Conservation (phyloP, 2,113 vertebrate species). For the Phocoena sinus region DNA sequence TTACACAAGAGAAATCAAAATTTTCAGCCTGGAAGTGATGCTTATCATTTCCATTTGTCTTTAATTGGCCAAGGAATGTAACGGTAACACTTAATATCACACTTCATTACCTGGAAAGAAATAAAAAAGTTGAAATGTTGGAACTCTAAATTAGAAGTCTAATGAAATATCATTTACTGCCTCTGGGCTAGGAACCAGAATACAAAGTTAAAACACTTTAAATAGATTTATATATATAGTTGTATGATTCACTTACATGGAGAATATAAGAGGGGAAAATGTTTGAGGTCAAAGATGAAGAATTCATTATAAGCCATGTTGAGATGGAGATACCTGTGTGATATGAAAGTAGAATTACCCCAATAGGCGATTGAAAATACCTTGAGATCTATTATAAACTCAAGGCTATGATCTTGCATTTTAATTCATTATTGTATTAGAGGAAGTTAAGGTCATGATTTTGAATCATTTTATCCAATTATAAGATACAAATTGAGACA, state of each 20-base stretch:
- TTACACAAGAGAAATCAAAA: neutral
- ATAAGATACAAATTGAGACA: neutral
- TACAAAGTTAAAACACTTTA: neutral
- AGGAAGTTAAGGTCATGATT: neutral
- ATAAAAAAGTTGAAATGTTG: neutral
- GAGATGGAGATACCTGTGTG: neutral
- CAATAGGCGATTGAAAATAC: neutral
- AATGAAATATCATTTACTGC: neutral
- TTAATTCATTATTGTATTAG: neutral
- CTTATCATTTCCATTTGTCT: neutral
- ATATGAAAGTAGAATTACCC: neutral
- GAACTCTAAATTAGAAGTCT: neutral
- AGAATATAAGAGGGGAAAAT: neutral
- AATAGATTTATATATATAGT: no score
- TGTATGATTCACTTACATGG: neutral
- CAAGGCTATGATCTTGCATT: neutral
- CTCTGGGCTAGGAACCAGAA: neutral
- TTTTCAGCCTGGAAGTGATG: neutral
- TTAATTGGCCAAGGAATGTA: neutral
- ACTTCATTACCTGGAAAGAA: neutral
- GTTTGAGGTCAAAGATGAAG: neutral
- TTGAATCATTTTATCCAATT: neutral
- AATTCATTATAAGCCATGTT: neutral
- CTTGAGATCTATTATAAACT: neutral
- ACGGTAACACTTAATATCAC: neutral